Base-by-base conservation (phyloP, 2,888 invertebrate species). In the Saturnia pavonia region DNA sequence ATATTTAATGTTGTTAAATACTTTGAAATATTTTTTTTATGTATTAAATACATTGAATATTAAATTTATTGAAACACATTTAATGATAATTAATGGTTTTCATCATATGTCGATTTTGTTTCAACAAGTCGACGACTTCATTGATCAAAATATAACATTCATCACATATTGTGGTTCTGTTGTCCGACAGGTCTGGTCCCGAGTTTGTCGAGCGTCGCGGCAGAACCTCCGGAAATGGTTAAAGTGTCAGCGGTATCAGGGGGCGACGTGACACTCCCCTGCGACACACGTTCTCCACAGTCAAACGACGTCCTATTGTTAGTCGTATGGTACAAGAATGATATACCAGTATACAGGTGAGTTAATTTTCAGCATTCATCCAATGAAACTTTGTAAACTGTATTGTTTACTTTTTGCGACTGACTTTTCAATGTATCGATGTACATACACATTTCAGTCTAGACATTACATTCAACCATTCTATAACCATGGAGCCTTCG, bases 261-360 rank as follows among this genome's bases (percentile, higher is more conserved):
- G 79, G 97, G 96, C 74, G 96, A 96, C 80, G 97, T 97, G 70
- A 95, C 96, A 81, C 95, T 98, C 79, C 97, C 98, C 51, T 98
- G 98, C 92, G 97, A 98, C 94, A 96, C 98, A 78, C 96, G 96
- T 77, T 96, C 97, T 67, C 96, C 96, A 69, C 94, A 96, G 77
- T 95, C 96, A 65, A 96, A 97, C 80, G 98, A 98, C 91, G 96
- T 96, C 74, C 96, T 97, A 73, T 95, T 97, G 67, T 95, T 98
- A 69, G 97, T 98, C 80, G 97, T 98, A 70, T 98, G 98, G 98
- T 98, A 98, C 89, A 97, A 97, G 89, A 97, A 97, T 86, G 97
- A 98, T 87, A 95, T 96, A 74, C 98, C 98, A 74, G 97, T 98
- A 82, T 98, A 98, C 94, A 98, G 98, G 97, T 98, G 86, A 81